A percentile compares a stretch with the other conserved stretches of the same genome.
phyloP scores from a whole-genome alignment of 2,113 vertebrate genomes.

The Physeter macrocephalus region DNA sequence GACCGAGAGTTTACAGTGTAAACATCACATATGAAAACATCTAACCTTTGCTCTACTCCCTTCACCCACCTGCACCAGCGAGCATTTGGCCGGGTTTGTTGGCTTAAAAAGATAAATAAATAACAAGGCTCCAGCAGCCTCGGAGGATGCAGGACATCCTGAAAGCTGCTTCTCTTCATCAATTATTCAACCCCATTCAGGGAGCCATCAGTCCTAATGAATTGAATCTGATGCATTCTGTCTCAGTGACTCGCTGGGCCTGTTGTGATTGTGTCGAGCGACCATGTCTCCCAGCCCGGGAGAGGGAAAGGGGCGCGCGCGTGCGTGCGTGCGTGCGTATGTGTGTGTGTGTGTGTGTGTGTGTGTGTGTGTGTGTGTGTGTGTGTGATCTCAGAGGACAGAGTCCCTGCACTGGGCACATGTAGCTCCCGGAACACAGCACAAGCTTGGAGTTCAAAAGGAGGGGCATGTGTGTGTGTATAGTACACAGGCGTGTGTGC shows the following conservation, averaged over 20 bases:
- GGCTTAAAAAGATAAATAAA: constrained; percentile 75
- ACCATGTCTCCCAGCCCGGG: constrained; percentile 48
- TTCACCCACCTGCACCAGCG: constrained; percentile 63
- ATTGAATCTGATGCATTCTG: constrained; percentile 79
- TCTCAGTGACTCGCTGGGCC: constrained; percentile 75
- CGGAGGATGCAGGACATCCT: constrained; percentile 75
- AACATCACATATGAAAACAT: constrained; percentile 80
- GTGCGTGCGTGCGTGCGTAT: background rate
- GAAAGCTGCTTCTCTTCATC: constrained; percentile 82
- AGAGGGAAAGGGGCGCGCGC: background rate
- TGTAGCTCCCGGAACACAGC: background rate
- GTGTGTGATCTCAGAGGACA: background rate
- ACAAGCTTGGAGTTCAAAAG: background rate
- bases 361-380: accelerated
- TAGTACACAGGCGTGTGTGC: accelerated
- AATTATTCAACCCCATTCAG: constrained; percentile 87
- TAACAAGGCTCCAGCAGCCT: constrained; percentile 71
- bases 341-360: background rate
- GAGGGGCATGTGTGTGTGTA: background rate
- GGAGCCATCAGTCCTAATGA: constrained; percentile 86
- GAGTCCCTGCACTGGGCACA: background rate
- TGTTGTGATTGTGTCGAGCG: constrained; percentile 42
- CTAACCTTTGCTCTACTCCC: constrained; percentile 78
- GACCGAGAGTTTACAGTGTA: constrained; percentile 77
- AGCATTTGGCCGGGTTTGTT: constrained; percentile 75